Percentiles rank a stretch among this genome's conserved stretches.
Conservation (phyloP, 2,888 invertebrate genomes). For the Limnephilus marmoratus region DNA sequence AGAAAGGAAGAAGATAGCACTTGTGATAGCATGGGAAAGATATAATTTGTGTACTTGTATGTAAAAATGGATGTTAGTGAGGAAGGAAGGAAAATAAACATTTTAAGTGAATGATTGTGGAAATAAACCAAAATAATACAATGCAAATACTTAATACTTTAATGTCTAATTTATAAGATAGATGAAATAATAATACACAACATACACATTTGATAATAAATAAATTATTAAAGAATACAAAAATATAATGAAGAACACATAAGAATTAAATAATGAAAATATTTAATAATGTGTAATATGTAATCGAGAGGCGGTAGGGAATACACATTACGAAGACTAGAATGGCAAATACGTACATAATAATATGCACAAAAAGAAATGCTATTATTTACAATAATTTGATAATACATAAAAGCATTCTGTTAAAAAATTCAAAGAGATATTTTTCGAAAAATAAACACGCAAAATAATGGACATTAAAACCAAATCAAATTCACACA, state of each 20-base stretch:
- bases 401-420: not conserved
- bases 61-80: not conserved
- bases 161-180: not conserved
- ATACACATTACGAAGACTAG: slow-evolving; percentile 12
- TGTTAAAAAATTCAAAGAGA: not conserved
- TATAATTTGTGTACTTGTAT: not conserved
- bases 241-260: slow-evolving; percentile 19
- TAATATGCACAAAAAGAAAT: slow-evolving; percentile 2
- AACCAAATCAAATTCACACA: slow-evolving; percentile 42
- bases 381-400: not conserved
- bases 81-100: not conserved
- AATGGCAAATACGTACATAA: not conserved
- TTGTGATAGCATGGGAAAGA: not conserved
- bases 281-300: not conserved
- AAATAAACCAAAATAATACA: not conserved
- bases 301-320: not conserved
- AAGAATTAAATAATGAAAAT: slow-evolving; percentile 5
- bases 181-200: not conserved
- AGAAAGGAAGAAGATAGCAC: not conserved
- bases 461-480: slow-evolving; percentile 26
- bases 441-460: not conserved
- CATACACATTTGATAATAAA: not conserved
- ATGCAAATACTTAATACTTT: slow-evolving; percentile 2
- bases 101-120: not conserved
- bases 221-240: slow-evolving; percentile 2